Evolutionary conservation across 2,888 invertebrate species (phyloP).

Genomic region (Leptopilina syphax): DNA sequence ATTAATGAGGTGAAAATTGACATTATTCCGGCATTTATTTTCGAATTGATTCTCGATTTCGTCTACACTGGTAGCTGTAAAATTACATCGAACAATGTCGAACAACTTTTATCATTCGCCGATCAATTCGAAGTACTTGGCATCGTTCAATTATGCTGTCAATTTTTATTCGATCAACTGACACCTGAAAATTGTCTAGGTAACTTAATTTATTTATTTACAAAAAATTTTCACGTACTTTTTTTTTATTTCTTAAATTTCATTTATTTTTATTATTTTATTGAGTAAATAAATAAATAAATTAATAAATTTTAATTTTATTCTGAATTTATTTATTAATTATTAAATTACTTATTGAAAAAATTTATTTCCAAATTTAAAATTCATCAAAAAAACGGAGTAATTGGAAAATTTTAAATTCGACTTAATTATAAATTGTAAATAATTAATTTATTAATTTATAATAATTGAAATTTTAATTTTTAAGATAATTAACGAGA

Average conservation of each 20-base stretch:
- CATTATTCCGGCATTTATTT: slow-evolving; percentile 79
- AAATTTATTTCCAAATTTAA: no score
- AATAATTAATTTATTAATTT: no score
- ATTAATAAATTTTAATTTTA: neutral
- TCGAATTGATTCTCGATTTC: slow-evolving; percentile 85
- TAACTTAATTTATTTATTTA: slow-evolving; percentile 46
- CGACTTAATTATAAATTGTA: no score
- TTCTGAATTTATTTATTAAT: neutral
- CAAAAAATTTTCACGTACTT: no score
- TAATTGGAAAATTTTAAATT: no score
- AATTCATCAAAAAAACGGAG: no score
- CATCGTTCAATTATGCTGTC: slow-evolving; percentile 84
- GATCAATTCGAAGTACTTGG: slow-evolving; percentile 86
- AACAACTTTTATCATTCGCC: slow-evolving; percentile 83
- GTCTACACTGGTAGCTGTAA: slow-evolving; percentile 85
- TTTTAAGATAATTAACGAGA: no score
- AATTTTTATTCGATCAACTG: slow-evolving; percentile 82
- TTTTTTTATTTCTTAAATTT: no score
- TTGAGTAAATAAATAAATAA: no score
- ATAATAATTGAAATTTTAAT: neutral
- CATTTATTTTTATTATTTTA: no score
- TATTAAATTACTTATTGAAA: no score
- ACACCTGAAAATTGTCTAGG: slow-evolving; percentile 84
- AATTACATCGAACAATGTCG: slow-evolving; percentile 83
- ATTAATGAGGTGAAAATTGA: slow-evolving; percentile 81